Evolutionary conservation across 2,797 vertebrate species (phyloP), one percentile per base, ranked within the genome.

Genomic region (Dendrocincla tyrannina): DNA sequence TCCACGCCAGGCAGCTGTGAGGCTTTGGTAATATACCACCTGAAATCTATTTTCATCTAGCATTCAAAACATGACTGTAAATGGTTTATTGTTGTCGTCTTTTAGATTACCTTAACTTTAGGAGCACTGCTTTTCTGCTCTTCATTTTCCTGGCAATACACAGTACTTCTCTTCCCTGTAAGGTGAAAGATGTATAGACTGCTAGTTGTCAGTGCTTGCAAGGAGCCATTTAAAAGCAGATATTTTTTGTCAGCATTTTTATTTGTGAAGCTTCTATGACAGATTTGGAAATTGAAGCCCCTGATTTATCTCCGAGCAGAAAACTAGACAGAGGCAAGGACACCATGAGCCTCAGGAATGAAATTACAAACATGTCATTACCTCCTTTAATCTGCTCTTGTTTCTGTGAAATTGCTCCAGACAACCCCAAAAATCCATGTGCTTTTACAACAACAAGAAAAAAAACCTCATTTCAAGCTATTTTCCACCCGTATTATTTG

Each of bases 251-350:
- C 95, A 95, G 96, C 93, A 13, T 94, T 97, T 97, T 95, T 96
- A 95, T 97, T 96, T 97, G 91, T 91, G 91, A 94, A 91, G 70
- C 70, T 64, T 75, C 92, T 89, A 56, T 94, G 93, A 97, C 92
- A 97, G 95, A 96, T 97, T 96, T 96, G 92, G 96, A 96, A 97
- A 96, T 96, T 97, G 96, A 96, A 97, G 93, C 73, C 68, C 85
- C 85, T 96, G 95, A 95, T 96, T 97, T 97, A 96, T 96, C 89
- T 96, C 37, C 64, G 70, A 77, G 83, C 85, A 94, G 92, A 95
- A 96, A 94, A 91, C 92, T 70, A 96, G 92, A 88, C 90, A 91
- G 81, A 95, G 46, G 90, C 91, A 96, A 97, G 96, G 95, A 96
- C 91, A 93, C 82, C 13, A 15, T 55, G 76, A 94, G 91, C 78